Evolutionary conservation across 2,888 invertebrate species (phyloP), one percentile per base, ranked within the genome.

Genomic region (Teleiodes luculella): DNA sequence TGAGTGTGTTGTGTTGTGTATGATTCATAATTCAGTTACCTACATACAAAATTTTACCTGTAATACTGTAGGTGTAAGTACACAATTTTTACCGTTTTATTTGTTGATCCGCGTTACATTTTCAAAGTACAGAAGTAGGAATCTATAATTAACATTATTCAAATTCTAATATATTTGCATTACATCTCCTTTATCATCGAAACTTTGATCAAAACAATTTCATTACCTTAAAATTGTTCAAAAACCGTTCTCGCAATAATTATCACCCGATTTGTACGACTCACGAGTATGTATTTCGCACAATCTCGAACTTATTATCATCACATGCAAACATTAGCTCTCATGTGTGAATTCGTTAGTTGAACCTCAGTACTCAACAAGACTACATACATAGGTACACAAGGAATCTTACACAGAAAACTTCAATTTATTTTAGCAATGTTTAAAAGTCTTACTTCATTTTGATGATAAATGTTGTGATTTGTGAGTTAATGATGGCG

Each of bases 281-380:
- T 55, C 55, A 55, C 52, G 51, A 57, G 41, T 54, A 54, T 60
- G 62, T 64, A 66, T 65, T 64, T 63, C 57, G 58, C 65, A 68
- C 75, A 76, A 78, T 74, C 78, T 49, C 36, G 35, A 18, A 18
- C 39, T 18, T 28, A 61, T 64, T 62, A 66, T 80, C 78, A 80
- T 76, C 80, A 76, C 71, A 65, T 64, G 72, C 68, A 76, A 78
- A 79, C 71, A 79, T 55, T 61, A 54, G 53, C 24, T 20, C 48
- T 35, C 36, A 20, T 43, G 28, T 43, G 28, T 20, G 16, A 48
- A 20, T 13, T 24, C 13, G 46, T 14, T 30, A 48, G 48, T 48
- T 20, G 48, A 20, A 13, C 13, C 13, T 16, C 13, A 35, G 35
- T 20, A 14, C 7, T 31, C 48, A 6, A 7, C 11, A 48, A 35